Evolutionary conservation across 2,113 vertebrate species (phyloP).

Genomic region (Nymphicus hollandicus): DNA sequence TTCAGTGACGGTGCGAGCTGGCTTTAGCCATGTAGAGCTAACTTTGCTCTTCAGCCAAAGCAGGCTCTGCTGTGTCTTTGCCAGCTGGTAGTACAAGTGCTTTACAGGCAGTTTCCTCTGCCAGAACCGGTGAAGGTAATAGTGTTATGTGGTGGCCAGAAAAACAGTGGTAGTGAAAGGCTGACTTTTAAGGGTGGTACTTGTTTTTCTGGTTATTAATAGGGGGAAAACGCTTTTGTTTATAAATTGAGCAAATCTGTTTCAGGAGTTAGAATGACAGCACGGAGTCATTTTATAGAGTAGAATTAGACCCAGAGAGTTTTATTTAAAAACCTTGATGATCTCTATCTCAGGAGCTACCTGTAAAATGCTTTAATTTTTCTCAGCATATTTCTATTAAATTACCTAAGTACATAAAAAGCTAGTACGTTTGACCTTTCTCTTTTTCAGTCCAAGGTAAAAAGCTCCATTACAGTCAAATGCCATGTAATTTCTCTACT

Average conservation of each 20-base stretch:
- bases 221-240: not conserved
- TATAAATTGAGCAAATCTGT: not conserved
- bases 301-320: not conserved
- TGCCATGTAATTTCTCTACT: slow-evolving; percentile 1
- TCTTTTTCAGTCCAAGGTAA: slow-evolving; percentile 19
- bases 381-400: slow-evolving; percentile 3
- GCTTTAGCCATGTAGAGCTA: not conserved
- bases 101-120: not conserved
- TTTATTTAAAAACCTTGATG: not conserved
- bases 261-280: not conserved
- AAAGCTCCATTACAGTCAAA: slow-evolving; percentile 5
- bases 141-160: not conserved
- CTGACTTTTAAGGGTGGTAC: not conserved
- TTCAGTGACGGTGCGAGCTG: no score
- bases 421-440: not conserved
- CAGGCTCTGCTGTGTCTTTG: not conserved
- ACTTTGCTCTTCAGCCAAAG: not conserved
- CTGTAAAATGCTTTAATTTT: not conserved
- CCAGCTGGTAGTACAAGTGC: not conserved
- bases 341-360: not conserved
- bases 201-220: not conserved
- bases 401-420: slow-evolving; percentile 9
- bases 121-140: not conserved
- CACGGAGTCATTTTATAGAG: not conserved
- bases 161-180: not conserved